Conservation (phyloP, 2,113 vertebrate species). For the Cervus canadensis region DNA sequence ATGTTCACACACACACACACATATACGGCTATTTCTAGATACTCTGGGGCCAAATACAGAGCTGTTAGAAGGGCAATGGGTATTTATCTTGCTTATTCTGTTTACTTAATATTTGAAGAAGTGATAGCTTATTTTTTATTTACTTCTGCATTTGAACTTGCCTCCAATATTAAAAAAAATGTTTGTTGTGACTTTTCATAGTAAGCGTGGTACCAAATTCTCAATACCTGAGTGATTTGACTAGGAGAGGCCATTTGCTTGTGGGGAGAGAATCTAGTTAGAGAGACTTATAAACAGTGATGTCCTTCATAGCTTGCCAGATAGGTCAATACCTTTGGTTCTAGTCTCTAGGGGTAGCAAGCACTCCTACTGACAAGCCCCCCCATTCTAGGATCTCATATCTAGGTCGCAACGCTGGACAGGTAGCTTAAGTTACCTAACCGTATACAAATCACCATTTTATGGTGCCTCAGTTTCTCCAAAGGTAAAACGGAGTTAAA, state of each 20-base stretch:
- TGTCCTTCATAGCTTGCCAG: background rate
- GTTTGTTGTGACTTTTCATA: background rate
- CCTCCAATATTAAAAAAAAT: background rate
- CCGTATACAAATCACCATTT: background rate
- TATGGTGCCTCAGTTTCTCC: background rate
- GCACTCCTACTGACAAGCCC: background rate
- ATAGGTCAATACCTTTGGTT: background rate
- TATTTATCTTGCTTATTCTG: background rate
- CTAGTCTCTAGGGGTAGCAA: background rate
- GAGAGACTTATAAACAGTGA: background rate
- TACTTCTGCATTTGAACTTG: background rate
- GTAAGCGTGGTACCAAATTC: background rate
- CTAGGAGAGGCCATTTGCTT: background rate
- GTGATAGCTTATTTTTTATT: background rate
- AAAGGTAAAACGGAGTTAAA: background rate
- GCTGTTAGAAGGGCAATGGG: background rate
- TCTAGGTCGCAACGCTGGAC: background rate
- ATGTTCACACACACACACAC: background rate
- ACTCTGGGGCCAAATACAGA: background rate
- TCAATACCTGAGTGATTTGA: background rate
- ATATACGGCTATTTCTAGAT: background rate
- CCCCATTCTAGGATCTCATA: background rate
- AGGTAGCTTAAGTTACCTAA: background rate
- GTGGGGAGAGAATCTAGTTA: background rate
- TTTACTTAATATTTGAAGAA: conserved; percentile 1